Base-by-base conservation (phyloP, 2,888 invertebrate species). In the Melitaea athalia region DNA sequence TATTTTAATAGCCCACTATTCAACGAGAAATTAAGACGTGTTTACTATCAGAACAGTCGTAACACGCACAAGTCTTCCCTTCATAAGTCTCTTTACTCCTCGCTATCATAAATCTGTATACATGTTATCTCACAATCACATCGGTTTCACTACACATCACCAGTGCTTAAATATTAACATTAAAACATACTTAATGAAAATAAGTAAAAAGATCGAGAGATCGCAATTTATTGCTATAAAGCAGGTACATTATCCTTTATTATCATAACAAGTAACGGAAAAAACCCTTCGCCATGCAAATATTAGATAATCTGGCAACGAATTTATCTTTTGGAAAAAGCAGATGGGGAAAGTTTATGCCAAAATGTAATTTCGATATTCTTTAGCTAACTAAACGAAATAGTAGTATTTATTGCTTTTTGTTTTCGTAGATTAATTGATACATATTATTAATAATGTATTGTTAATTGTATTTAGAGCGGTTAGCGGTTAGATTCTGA, bases 1-100 rank as follows among this genome's bases (percentile, higher is more conserved):
- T 86, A 88, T 90, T 91, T 92, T 92, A 91, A 91, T 91, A 88
- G 91, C 86, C 85, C 85, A 87, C 89, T 88, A 87, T 85, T 91
- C 87, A 89, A 87, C 85, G 86, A 87, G 85, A 86, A 88, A 90
- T 91, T 91, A 92, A 89, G 90, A 90, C 82, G 89, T 91, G 92
- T 92, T 92, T 91, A 92, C 90, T 88, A 87, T 85, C 83, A 78
- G 80, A 83, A 80, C 85, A 86, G 85, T 88, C 89, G 87, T 89
- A 86, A 86, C 85, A 83, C 87, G 86, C 83, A 89, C 90, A 89
- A 88, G 85, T 85, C 83, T 79, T 85, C 82, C 87, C 81, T 88
- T 89, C 87, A 87, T 86, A 84, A 86, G 81, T 82, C 83, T 80
- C 83, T 85, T 80, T 75, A 76, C 82, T 85, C 79, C 78, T 75